Evolutionary conservation across 2,888 invertebrate genomes (phyloP).

Genomic region (Pandemis cinnamomeana): DNA sequence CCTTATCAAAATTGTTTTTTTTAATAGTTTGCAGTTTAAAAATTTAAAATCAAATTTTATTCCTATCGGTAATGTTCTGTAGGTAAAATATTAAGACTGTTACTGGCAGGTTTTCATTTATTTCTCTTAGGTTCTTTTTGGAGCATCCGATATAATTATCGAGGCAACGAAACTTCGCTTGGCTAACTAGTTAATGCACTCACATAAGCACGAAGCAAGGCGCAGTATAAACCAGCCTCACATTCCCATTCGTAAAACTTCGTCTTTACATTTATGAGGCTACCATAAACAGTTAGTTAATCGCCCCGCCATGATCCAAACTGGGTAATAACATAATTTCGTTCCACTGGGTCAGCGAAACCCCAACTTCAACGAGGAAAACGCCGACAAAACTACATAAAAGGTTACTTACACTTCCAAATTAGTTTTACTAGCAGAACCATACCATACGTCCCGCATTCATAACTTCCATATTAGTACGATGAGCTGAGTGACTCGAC

Average conservation of each 20-base stretch:
- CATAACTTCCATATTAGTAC: slow-evolving; percentile 61
- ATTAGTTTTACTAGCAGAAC: slow-evolving; percentile 49
- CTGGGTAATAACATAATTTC: slow-evolving; percentile 23
- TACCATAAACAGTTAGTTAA: background rate
- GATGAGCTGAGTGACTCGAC: slow-evolving; percentile 43
- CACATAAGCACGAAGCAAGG: too few relatives aligned
- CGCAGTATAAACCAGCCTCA: too few relatives aligned
- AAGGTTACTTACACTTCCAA: slow-evolving; percentile 44
- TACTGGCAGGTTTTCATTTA: too few relatives aligned
- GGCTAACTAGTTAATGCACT: too few relatives aligned
- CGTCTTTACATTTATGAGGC: background rate
- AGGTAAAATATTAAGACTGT: background rate
- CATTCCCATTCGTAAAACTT: too few relatives aligned
- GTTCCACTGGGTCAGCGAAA: slow-evolving; percentile 8
- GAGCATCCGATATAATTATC: too few relatives aligned
- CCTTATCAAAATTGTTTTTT: too few relatives aligned
- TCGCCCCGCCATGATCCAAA: slow-evolving; percentile 8
- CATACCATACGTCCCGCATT: slow-evolving; percentile 47
- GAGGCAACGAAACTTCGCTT: too few relatives aligned
- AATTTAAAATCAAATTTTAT: too few relatives aligned
- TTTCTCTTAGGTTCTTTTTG: too few relatives aligned
- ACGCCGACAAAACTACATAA: slow-evolving; percentile 27
- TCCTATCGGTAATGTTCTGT: too few relatives aligned
- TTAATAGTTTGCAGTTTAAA: too few relatives aligned
- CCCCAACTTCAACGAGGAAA: slow-evolving; percentile 29